phyloP scores from a whole-genome alignment of 2,113 vertebrate genomes.

The Albula glossodonta region DNA sequence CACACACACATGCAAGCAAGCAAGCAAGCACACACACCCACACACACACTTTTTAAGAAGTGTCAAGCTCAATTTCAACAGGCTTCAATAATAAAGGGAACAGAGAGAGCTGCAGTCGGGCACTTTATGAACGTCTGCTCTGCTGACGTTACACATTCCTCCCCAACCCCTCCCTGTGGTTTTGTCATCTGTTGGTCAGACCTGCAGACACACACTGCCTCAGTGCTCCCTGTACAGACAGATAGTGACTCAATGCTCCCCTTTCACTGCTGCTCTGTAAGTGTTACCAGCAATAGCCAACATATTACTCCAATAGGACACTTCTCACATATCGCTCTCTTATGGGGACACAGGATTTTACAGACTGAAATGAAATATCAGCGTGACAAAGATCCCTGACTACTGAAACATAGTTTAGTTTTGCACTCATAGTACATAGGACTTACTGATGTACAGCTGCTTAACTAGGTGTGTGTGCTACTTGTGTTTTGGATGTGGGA shows the following conservation, averaged over 20 bases:
- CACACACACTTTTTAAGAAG: conserved; percentile 16
- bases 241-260: too few relatives aligned
- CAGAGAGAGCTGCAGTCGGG: background rate
- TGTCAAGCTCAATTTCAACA: background rate
- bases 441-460: background rate
- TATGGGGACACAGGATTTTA: background rate
- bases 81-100: background rate
- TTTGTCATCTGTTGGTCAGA: conserved; percentile 6
- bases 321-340: background rate
- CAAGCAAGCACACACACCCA: background rate
- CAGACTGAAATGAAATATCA: background rate
- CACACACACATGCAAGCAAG: background rate
- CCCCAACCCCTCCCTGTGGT: background rate
- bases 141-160: conserved; percentile 9
- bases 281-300: background rate
- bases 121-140: conserved; percentile 1
- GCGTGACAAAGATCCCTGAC: background rate
- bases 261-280: background rate
- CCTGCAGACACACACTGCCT: background rate
- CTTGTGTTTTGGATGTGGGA: too few relatives aligned
- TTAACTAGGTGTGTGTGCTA: too few relatives aligned
- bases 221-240: background rate
- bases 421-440: background rate
- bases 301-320: background rate
- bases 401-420: too few relatives aligned